Percentiles rank a stretch among this genome's conserved stretches.
phyloP scores from a whole-genome alignment of 1,140 invertebrate species.

The Gryllus bimaculatus region DNA sequence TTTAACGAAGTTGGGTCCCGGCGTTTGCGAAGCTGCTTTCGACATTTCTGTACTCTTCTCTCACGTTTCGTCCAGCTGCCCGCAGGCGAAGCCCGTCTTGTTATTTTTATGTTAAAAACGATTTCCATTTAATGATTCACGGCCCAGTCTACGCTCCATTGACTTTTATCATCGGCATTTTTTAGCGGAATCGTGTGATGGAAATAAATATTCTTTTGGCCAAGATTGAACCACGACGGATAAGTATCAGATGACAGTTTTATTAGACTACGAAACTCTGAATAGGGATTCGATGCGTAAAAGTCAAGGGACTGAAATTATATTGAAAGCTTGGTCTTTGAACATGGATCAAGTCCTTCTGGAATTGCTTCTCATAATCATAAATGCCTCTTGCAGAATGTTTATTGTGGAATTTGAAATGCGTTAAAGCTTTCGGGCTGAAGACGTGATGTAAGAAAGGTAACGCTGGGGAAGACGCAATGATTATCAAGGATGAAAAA shows the following conservation, averaged over 20 bases:
- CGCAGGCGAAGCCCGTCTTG: neutral
- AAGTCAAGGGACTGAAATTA: too few species aligned
- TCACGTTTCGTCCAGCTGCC: neutral
- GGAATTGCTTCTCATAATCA: neutral
- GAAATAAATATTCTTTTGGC: neutral
- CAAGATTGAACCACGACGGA: neutral
- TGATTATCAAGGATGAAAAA: too few species aligned
- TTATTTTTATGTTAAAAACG: slow-evolving; percentile 6
- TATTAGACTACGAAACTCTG: neutral
- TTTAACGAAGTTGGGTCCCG: neutral
- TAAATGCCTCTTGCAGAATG: neutral
- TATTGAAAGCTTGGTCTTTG: too few species aligned
- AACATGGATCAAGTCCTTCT: neutral
- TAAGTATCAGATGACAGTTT: slow-evolving; percentile 1
- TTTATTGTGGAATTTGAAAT: neutral
- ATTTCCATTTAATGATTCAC: slow-evolving; percentile 5
- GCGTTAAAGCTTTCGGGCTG: neutral
- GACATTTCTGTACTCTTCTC: neutral
- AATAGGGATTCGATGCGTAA: neutral
- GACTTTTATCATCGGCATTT: neutral
- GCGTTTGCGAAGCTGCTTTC: neutral
- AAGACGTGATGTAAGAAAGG: neutral
- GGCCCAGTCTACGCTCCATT: neutral
- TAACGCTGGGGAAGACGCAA: neutral
- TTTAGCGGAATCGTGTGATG: neutral